Conservation (phyloP, 2,888 invertebrate genomes). For the Microctonus aethiopoides region DNA sequence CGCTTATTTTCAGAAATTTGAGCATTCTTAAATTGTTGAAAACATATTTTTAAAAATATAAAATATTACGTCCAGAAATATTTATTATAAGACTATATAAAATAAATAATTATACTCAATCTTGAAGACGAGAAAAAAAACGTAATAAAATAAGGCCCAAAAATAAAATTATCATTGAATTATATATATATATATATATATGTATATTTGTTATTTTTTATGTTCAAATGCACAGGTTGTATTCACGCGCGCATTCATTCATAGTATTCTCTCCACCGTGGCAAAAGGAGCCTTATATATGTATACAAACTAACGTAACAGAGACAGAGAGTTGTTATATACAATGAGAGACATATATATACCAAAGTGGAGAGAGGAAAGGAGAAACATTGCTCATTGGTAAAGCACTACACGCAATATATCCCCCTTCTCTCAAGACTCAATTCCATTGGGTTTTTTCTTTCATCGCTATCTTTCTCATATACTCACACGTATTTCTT, state of each 20-base stretch:
- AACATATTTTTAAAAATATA: too few relatives aligned
- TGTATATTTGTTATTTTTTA: too few relatives aligned
- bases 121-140: background rate
- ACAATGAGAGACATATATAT: slow-evolving; percentile 19
- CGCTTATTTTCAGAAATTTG: too few relatives aligned
- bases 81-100: too few relatives aligned
- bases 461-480: too few relatives aligned
- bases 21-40: too few relatives aligned
- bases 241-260: slow-evolving; percentile 63
- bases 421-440: background rate
- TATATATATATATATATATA: background rate
- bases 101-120: background rate
- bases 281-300: slow-evolving; percentile 16
- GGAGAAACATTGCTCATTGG: background rate
- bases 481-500: too few relatives aligned
- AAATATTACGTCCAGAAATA: too few relatives aligned
- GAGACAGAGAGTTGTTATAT: background rate
- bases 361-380: background rate
- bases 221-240: slow-evolving; percentile 58
- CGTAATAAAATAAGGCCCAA: background rate
- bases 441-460: too few relatives aligned
- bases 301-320: too few relatives aligned
- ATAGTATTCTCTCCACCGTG: slow-evolving; percentile 52
- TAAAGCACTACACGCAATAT: background rate
- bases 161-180: background rate